Conservation (phyloP, 2,888 invertebrate species). For the Oxystoma pomonae region DNA sequence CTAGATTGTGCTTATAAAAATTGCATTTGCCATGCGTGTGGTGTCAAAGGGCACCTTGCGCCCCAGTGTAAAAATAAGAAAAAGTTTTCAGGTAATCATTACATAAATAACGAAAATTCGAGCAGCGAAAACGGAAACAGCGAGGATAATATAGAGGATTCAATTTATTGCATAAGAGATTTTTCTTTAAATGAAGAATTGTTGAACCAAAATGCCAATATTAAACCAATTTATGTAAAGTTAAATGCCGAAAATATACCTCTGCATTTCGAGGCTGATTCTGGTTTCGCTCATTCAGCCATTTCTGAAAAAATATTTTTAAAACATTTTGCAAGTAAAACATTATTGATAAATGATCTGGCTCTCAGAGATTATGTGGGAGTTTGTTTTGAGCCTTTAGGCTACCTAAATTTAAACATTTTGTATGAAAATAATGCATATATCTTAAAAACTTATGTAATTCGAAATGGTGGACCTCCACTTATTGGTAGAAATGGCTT, state of each 20-base stretch:
- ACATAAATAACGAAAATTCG: neutral
- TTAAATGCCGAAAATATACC: conserved; percentile 17
- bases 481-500: conserved; percentile 18
- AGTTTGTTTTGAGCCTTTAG: conserved; percentile 13
- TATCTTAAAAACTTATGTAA: conserved; percentile 17
- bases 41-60: conserved; percentile 18
- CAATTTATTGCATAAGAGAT: conserved; percentile 14
- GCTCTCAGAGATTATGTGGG: conserved; percentile 19
- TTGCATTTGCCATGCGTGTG: conserved; percentile 15
- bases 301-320: conserved; percentile 21
- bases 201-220: conserved; percentile 11
- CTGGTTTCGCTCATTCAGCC: conserved; percentile 19
- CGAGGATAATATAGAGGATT: conserved; percentile 9
- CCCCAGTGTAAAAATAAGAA: conserved; percentile 14
- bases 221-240: conserved; percentile 15
- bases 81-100: conserved; percentile 3
- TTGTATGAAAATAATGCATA: conserved; percentile 11
- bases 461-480: conserved; percentile 17
- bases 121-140: neutral
- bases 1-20: conserved; percentile 9
- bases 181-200: neutral
- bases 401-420: conserved; percentile 17
- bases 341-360: conserved; percentile 17
- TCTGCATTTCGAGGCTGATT: conserved; percentile 18
- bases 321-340: conserved; percentile 18